These are phyloP conservation scores for Invenusta paracnida DNA, from an alignment of 2,888 invertebrate genomes.

Conservation along the genomic window DNA sequence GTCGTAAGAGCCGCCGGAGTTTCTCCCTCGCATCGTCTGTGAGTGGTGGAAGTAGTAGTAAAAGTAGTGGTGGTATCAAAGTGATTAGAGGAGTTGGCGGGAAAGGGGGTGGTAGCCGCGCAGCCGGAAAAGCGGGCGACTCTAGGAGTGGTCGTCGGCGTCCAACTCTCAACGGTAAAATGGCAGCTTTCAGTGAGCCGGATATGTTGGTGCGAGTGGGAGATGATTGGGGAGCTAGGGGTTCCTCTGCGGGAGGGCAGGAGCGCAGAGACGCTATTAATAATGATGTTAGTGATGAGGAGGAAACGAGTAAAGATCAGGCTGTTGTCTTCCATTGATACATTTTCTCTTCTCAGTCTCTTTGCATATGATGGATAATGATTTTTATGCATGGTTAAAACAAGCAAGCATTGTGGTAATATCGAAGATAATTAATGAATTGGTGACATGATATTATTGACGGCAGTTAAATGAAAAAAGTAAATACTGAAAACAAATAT, in stretches of 20 bases:
- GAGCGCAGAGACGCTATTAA: too few relatives aligned
- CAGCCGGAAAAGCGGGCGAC: not conserved
- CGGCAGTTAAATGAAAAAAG: too few relatives aligned
- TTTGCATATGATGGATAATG: too few relatives aligned
- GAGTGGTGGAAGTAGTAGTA: not conserved
- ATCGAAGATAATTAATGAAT: too few relatives aligned
- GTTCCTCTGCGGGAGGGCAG: not conserved
- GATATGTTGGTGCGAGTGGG: slow-evolving; percentile 10
- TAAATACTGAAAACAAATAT: too few relatives aligned
- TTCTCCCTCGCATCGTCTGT: not conserved
- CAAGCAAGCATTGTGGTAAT: too few relatives aligned
- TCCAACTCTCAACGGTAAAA: not conserved
- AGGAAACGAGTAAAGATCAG: too few relatives aligned
- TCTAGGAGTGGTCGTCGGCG: not conserved
- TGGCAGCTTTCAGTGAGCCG: slow-evolving; percentile 10
- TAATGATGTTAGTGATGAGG: too few relatives aligned
- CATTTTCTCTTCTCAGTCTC: too few relatives aligned
- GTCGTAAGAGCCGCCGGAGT: not conserved
- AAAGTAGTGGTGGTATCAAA: not conserved
- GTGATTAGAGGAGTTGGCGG: not conserved
- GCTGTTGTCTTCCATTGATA: too few relatives aligned
- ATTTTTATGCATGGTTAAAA: too few relatives aligned
- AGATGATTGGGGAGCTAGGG: not conserved
- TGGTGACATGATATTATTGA: too few relatives aligned
- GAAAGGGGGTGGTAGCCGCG: not conserved